phyloP scores from a whole-genome alignment of 2,888 invertebrate genomes.

The Pristionchus fissidentatus region DNA sequence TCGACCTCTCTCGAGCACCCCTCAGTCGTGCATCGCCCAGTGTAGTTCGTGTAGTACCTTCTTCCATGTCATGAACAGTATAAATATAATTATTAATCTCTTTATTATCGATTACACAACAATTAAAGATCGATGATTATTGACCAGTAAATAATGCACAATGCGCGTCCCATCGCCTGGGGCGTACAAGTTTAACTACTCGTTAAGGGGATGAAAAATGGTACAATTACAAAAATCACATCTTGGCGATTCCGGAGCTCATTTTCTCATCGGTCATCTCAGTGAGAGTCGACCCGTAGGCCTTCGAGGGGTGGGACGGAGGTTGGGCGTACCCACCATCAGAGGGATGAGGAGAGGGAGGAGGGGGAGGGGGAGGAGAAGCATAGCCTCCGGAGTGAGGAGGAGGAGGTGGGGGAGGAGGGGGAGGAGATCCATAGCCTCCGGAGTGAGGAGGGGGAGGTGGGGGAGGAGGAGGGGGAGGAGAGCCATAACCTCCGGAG shows the following conservation, averaged over 20 bases:
- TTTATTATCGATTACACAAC: not conserved
- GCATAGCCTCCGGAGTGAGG: not conserved
- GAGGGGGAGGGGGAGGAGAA: not conserved
- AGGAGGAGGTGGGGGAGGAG: not conserved
- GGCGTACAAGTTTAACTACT: too few species aligned
- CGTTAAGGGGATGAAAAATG: too few species aligned
- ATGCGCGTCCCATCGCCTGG: too few species aligned
- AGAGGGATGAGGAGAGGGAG: not conserved
- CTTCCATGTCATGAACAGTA: not conserved
- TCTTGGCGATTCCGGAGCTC: not conserved
- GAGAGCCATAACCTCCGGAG: not conserved
- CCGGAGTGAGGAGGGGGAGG: not conserved
- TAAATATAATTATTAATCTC: not conserved
- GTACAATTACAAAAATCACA: too few species aligned
- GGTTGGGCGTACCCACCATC: conserved; percentile 1
- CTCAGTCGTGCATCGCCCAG: too few species aligned
- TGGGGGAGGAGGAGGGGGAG: not conserved
- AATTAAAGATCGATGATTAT: not conserved
- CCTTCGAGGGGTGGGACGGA: not conserved
- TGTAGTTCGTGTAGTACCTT: too few species aligned
- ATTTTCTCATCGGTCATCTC: not conserved
- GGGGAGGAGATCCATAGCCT: not conserved
- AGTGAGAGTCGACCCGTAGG: not conserved
- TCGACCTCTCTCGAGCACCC: too few species aligned
- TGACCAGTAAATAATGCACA: not conserved